A percentile compares a stretch with the other conserved stretches of the same genome.
Evolutionary conservation across 2,113 vertebrate genomes (phyloP).

Genomic region (Gallinago media): DNA sequence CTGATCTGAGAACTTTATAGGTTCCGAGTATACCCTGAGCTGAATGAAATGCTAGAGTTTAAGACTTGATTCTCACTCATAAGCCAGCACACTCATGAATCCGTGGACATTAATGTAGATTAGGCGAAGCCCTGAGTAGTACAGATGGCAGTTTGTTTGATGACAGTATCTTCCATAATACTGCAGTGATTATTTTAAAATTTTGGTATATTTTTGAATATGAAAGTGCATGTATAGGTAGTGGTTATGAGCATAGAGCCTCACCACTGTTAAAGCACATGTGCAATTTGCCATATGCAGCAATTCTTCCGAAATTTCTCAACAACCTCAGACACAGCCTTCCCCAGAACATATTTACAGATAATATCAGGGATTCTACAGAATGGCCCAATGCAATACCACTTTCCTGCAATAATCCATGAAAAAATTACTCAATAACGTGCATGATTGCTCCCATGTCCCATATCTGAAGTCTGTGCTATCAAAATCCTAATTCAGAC

Average conservation of each 20-base stretch:
- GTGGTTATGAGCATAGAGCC: not conserved
- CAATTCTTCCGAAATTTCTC: not conserved
- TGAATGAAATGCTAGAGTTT: not conserved
- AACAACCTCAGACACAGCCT: not conserved
- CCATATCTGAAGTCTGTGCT: not conserved
- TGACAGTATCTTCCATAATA: not conserved
- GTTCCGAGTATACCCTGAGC: not conserved
- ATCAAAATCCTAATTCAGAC: not conserved
- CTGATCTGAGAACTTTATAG: not conserved
- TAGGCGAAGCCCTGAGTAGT: not conserved
- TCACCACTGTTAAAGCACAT: fast-evolving
- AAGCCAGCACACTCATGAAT: not conserved
- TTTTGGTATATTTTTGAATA: not conserved
- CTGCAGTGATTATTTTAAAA: not conserved
- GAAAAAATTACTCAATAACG: not conserved
- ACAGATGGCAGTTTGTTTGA: not conserved
- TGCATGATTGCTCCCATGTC: not conserved
- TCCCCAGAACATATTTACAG: not conserved
- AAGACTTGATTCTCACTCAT: not conserved
- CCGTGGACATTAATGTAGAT: too few species aligned
- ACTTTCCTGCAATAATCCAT: not conserved
- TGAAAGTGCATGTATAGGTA: not conserved
- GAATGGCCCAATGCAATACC: not conserved
- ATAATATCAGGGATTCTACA: not conserved
- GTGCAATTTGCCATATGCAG: not conserved